phyloP scores from a whole-genome alignment of 2,797 vertebrate genomes.

The Mionectes olivaceus region DNA sequence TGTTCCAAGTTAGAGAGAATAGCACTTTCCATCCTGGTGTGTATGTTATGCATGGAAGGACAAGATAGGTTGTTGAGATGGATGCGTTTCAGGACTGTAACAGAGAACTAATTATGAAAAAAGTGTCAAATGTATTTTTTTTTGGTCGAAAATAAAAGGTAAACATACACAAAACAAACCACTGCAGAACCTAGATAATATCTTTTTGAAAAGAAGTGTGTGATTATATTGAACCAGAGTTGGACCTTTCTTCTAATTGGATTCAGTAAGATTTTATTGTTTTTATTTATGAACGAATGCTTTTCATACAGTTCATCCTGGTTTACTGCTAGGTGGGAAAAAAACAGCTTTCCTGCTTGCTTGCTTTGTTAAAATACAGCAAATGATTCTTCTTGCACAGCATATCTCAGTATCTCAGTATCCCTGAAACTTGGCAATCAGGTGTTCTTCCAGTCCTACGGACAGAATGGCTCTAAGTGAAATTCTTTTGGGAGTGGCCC shows the following conservation, averaged over 20 bases:
- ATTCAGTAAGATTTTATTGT: not conserved
- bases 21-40: not conserved
- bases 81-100: not conserved
- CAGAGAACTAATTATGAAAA: not conserved
- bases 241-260: not conserved
- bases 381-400: not conserved
- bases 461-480: not conserved
- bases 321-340: not conserved
- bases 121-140: not conserved
- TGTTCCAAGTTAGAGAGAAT: not conserved
- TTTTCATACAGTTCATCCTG: not conserved
- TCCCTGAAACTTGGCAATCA: not conserved
- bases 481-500: not conserved
- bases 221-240: not conserved
- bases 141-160: not conserved
- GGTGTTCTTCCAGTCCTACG: not conserved
- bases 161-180: not conserved
- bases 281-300: not conserved
- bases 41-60: not conserved
- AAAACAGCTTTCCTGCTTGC: not conserved
- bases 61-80: not conserved
- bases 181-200: not conserved
- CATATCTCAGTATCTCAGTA: not conserved
- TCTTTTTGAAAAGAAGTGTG: not conserved
- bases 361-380: not conserved